Evolutionary conservation across 1,140 invertebrate genomes (phyloP).

Genomic region (Camponotus pennsylvanicus): DNA sequence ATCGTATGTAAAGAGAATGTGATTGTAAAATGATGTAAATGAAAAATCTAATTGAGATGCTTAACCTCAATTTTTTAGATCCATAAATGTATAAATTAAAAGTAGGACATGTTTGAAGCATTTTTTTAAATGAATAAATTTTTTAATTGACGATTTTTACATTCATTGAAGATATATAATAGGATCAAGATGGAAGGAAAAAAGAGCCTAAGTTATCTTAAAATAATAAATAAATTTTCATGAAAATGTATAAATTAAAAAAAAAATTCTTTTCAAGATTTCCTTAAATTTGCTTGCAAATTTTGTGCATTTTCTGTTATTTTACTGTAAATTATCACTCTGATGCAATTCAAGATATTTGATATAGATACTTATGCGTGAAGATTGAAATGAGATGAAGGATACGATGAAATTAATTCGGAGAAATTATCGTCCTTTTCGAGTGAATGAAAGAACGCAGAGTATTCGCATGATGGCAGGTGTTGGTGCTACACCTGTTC

Average conservation of each 20-base stretch:
- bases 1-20: background rate
- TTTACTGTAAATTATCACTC: background rate
- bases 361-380: background rate
- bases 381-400: background rate
- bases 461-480: slow-evolving; percentile 71
- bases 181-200: background rate
- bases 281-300: background rate
- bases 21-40: slow-evolving; percentile 36
- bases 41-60: background rate
- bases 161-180: background rate
- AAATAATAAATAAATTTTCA: background rate
- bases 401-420: slow-evolving; percentile 12
- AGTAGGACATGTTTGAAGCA: background rate
- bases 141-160: background rate
- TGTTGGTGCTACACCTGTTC: slow-evolving; percentile 79
- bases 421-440: slow-evolving; percentile 44
- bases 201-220: background rate
- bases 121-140: background rate
- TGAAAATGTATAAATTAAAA: background rate
- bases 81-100: background rate
- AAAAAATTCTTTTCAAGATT: background rate
- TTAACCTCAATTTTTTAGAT: background rate
- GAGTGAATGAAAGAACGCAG: slow-evolving; percentile 37
- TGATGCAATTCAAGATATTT: background rate
- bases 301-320: background rate